These are phyloP conservation scores for Cichlasoma orientale DNA, from an alignment of 2,797 vertebrate genomes.

Conservation along the genomic window DNA sequence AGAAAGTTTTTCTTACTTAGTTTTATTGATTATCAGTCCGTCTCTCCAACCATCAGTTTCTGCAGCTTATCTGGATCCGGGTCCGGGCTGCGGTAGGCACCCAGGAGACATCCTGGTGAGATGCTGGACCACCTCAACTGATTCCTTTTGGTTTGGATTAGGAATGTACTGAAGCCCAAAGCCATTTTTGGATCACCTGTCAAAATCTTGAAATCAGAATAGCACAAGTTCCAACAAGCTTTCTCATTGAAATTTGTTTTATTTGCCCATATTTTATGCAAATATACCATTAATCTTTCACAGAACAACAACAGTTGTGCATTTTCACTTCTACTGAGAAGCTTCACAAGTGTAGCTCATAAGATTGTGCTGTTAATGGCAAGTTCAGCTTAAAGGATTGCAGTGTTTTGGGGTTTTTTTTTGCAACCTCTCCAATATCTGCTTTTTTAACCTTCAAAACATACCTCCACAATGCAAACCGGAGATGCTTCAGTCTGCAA, in stretches of 20 bases:
- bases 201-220: neutral
- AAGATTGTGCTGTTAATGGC: neutral
- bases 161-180: neutral
- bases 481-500: neutral
- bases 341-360: neutral
- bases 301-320: neutral
- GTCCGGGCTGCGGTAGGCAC: too few relatives aligned
- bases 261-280: neutral
- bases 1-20: neutral
- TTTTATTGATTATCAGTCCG: neutral
- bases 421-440: neutral
- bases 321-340: neutral
- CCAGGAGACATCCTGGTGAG: too few relatives aligned
- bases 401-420: accelerated
- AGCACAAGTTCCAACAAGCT: neutral
- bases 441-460: neutral
- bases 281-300: neutral
- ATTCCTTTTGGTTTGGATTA: neutral
- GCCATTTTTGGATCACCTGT: neutral
- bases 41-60: too few relatives aligned
- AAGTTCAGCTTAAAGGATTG: neutral
- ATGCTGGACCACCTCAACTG: too few relatives aligned
- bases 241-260: neutral
- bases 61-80: too few relatives aligned
- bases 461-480: neutral